Conservation (phyloP, 2,113 vertebrate species). For the Mus spicilegus region DNA sequence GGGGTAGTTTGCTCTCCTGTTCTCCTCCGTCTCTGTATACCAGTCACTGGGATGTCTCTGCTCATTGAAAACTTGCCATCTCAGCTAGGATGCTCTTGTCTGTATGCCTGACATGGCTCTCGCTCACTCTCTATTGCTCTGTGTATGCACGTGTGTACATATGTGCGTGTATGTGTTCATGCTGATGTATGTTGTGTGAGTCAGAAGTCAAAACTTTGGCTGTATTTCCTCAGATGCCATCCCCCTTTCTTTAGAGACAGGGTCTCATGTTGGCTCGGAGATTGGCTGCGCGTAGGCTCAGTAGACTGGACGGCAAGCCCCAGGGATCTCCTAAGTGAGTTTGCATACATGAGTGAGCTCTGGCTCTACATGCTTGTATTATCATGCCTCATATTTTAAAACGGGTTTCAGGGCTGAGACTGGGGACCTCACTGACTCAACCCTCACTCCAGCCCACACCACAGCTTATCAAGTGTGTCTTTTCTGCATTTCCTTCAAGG, state of each 20-base stretch:
- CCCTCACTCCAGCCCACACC: background rate
- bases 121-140: background rate
- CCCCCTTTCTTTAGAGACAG: background rate
- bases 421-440: background rate
- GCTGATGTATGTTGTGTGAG: background rate
- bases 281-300: background rate
- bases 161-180: background rate
- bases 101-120: background rate
- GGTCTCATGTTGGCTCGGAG: background rate
- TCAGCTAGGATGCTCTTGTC: background rate
- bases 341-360: too few species aligned
- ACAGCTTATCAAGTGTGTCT: background rate
- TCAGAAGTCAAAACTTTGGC: background rate
- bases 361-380: background rate
- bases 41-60: background rate
- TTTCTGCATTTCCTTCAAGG: background rate
- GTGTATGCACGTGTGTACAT: background rate
- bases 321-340: background rate
- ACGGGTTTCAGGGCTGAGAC: background rate
- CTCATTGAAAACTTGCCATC: background rate
- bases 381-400: background rate
- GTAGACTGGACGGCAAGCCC: background rate
- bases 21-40: accelerated
- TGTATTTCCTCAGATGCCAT: background rate
- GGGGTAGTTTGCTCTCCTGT: accelerated